These are phyloP conservation scores for Struthio camelus DNA, from an alignment of 2,113 vertebrate species.

Conservation along the genomic window DNA sequence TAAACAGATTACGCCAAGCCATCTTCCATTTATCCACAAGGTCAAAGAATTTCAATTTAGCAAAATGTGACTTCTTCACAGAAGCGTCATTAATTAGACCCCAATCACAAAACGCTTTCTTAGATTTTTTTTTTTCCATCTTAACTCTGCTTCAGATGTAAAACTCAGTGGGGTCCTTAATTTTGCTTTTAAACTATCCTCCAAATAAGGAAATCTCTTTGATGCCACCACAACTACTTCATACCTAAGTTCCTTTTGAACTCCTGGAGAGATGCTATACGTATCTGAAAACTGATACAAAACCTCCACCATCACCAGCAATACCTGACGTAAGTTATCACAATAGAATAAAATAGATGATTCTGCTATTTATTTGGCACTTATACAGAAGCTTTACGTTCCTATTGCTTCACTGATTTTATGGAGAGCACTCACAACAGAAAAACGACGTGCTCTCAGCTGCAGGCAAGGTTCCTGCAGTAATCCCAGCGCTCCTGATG, in stretches of 20 bases:
- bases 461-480: not conserved
- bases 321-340: not conserved
- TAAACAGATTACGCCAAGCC: not conserved
- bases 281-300: not conserved
- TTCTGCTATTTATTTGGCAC: not conserved
- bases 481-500: not conserved
- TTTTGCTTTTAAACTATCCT: not conserved
- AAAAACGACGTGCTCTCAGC: not conserved
- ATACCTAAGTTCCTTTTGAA: not conserved
- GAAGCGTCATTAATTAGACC: not conserved
- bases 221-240: not conserved
- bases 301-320: not conserved
- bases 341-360: not conserved
- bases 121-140: not conserved
- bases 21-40: not conserved
- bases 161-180: not conserved
- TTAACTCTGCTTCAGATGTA: not conserved
- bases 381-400: not conserved
- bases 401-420: not conserved
- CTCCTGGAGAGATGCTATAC: rapidly evolving
- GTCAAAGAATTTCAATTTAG: not conserved
- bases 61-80: not conserved
- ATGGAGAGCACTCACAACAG: not conserved
- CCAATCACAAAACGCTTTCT: not conserved
- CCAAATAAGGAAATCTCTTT: not conserved